Evolutionary conservation across 2,888 invertebrate genomes (phyloP).

Genomic region (Julus scandinavius): DNA sequence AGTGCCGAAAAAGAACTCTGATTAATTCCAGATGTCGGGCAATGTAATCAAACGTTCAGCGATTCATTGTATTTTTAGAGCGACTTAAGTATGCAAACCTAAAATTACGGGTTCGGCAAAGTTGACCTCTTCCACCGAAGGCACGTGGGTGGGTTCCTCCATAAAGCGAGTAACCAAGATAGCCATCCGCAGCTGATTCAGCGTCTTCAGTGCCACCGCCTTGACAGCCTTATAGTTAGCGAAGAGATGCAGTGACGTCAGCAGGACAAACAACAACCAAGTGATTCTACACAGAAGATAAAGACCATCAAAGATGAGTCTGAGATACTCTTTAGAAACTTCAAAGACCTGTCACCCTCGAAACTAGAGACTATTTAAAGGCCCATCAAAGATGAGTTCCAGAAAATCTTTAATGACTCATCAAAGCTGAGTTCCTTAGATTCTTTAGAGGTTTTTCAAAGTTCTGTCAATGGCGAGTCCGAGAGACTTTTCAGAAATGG

Average conservation of each 20-base stretch:
- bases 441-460: too few species aligned
- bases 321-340: conserved; percentile 55
- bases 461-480: background rate
- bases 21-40: too few species aligned
- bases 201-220: conserved; percentile 79
- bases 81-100: conserved; percentile 63
- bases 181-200: conserved; percentile 83
- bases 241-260: conserved; percentile 82
- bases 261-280: conserved; percentile 77
- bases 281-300: conserved; percentile 75
- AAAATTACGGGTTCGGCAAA: conserved; percentile 77
- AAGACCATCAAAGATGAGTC: background rate
- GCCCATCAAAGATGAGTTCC: too few species aligned
- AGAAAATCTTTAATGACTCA: too few species aligned
- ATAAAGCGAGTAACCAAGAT: conserved; percentile 78
- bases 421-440: too few species aligned
- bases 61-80: too few species aligned
- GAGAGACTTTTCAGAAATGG: background rate
- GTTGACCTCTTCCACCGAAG: conserved; percentile 76
- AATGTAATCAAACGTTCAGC: too few species aligned
- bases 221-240: conserved; percentile 90
- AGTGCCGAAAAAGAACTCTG: too few species aligned
- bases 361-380: too few species aligned
- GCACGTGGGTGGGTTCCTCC: conserved; percentile 70
- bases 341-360: too few species aligned